Evolutionary conservation across 2,797 vertebrate species (phyloP).

Genomic region (Ptychobarbus kaznakovi): DNA sequence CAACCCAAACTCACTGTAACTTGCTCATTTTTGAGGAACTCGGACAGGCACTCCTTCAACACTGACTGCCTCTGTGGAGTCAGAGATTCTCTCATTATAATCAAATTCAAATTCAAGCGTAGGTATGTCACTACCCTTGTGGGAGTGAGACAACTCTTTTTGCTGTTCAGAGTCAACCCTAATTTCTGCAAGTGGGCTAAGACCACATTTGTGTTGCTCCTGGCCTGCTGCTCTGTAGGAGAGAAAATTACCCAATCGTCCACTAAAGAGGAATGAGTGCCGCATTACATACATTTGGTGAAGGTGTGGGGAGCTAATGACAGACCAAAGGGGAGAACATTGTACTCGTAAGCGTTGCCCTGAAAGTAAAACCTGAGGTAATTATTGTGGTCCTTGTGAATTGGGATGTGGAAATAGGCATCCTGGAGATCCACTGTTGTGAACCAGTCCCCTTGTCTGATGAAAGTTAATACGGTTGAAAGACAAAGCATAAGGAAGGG

Average conservation of each 20-base stretch:
- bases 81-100: background rate
- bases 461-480: background rate
- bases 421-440: background rate
- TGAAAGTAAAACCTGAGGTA: background rate
- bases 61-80: background rate
- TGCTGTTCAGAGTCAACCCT: too few relatives aligned
- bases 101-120: background rate
- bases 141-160: too few relatives aligned
- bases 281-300: background rate
- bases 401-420: background rate
- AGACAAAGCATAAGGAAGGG: background rate
- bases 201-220: background rate
- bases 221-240: too few relatives aligned
- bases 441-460: background rate
- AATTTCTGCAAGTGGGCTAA: too few relatives aligned
- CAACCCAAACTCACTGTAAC: background rate
- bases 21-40: background rate
- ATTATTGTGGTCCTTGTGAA: background rate
- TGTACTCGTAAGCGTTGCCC: background rate
- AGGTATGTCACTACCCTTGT: too few relatives aligned
- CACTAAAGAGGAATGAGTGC: background rate
- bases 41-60: background rate
- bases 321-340: background rate
- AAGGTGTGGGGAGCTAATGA: background rate
- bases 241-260: background rate